A percentile compares a stretch with the other conserved stretches of the same genome.
Conservation (phyloP, 2,888 invertebrate species). For the Diadegma fenestrale region DNA sequence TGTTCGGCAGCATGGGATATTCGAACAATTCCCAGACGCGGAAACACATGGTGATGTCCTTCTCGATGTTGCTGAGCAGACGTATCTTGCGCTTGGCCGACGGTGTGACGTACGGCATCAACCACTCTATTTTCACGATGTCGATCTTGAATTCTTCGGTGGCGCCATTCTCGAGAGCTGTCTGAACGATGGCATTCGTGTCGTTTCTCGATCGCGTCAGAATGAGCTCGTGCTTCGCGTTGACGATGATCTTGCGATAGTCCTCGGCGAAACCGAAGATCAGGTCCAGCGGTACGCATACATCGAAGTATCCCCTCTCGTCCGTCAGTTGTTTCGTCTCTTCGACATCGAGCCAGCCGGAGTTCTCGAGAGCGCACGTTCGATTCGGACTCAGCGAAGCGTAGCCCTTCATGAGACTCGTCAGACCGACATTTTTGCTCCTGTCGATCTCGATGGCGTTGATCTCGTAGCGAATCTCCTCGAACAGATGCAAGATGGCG, state of each 20-base stretch:
- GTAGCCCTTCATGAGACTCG: slow-evolving; percentile 8
- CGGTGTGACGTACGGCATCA: slow-evolving; percentile 49
- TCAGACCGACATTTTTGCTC: slow-evolving; percentile 29
- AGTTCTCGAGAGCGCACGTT: slow-evolving; percentile 6
- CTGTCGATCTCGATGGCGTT: not conserved
- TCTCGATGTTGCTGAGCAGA: slow-evolving; percentile 34
- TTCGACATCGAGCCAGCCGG: slow-evolving; percentile 38
- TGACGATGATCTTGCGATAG: slow-evolving; percentile 64
- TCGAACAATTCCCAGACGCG: slow-evolving; percentile 81
- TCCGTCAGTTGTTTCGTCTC: no score
- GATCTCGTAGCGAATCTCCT: no score
- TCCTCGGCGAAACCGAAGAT: slow-evolving; percentile 62
- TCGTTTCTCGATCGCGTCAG: slow-evolving; percentile 77
- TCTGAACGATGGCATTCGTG: slow-evolving; percentile 71
- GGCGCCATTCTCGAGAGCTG: slow-evolving; percentile 69
- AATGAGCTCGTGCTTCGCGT: slow-evolving; percentile 68
- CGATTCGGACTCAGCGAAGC: slow-evolving; percentile 40
- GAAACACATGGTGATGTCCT: slow-evolving; percentile 71
- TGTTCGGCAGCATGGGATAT: slow-evolving; percentile 79
- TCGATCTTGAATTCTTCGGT: slow-evolving; percentile 27
- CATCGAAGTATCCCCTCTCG: slow-evolving; percentile 69
- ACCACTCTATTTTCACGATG: slow-evolving; percentile 52
- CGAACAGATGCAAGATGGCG: no score
- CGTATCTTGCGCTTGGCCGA: slow-evolving; percentile 44
- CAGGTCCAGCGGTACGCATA: slow-evolving; percentile 31